Evolutionary conservation across 2,113 vertebrate species (phyloP).

Genomic region (Narcine bancroftii): DNA sequence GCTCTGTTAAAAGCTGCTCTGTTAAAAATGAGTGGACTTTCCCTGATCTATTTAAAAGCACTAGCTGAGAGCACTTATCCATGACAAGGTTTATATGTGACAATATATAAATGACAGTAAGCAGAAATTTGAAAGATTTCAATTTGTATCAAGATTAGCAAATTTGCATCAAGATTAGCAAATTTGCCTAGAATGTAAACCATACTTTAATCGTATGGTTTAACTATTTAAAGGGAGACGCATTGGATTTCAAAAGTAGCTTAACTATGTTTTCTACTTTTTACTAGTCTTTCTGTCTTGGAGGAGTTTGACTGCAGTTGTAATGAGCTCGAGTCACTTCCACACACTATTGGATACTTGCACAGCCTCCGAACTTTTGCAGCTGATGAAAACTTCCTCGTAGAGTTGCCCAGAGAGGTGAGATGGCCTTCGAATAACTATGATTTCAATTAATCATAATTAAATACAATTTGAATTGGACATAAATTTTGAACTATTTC

Average conservation of each 20-base stretch:
- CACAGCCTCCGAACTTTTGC: constrained; percentile 85
- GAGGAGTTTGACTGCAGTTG: constrained; percentile 98
- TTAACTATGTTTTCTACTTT: constrained; percentile 31
- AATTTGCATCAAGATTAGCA: not conserved
- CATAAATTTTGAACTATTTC: not conserved
- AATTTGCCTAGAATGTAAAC: not conserved
- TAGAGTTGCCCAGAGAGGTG: constrained; percentile 88
- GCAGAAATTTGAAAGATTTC: not conserved
- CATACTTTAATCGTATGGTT: not conserved
- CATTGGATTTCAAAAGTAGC: not conserved
- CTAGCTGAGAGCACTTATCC: not conserved
- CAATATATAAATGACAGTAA: not conserved
- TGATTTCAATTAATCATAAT: not conserved
- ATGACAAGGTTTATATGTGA: not conserved
- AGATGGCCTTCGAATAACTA: constrained; percentile 40
- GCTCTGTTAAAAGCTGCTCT: not conserved
- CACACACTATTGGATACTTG: constrained; percentile 87
- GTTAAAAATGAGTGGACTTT: not conserved
- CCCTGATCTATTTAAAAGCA: not conserved
- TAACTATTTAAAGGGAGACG: not conserved
- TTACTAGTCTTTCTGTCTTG: constrained; percentile 81
- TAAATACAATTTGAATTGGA: not conserved
- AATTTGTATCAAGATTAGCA: not conserved
- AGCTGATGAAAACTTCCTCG: constrained; percentile 92
- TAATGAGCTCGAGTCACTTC: constrained; percentile 88